phyloP scores from a whole-genome alignment of 2,113 vertebrate genomes.

The Crotalus horridus region DNA sequence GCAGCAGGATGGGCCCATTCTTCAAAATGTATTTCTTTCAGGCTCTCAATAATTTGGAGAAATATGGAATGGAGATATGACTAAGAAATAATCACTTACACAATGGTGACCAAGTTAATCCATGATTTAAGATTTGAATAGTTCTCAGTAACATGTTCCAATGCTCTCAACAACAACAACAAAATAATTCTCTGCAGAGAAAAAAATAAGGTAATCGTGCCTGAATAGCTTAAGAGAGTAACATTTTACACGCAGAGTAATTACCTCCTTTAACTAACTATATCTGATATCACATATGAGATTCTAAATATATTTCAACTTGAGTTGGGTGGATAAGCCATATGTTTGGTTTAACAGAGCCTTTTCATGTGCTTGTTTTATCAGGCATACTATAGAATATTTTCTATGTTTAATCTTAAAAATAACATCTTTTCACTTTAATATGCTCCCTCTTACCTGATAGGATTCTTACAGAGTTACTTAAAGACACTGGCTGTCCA shows the following conservation, averaged over 20 bases:
- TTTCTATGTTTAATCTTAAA: not conserved
- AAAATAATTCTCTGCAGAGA: not conserved
- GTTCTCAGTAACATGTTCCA: not conserved
- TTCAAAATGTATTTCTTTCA: not conserved
- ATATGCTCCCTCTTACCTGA: constrained; percentile 75
- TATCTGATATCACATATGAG: not conserved
- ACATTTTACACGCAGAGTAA: not conserved
- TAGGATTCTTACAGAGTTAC: constrained; percentile 76
- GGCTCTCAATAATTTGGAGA: not conserved
- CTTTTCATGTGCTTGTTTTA: not conserved
- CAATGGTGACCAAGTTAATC: too few species aligned
- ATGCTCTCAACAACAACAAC: not conserved
- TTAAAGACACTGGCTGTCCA: constrained; percentile 73
- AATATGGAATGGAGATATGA: not conserved
- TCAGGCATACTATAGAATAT: not conserved
- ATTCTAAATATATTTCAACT: not conserved
- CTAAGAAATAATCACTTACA: not conserved
- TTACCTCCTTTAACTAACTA: not conserved
- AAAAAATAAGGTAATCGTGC: not conserved
- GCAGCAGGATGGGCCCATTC: not conserved
- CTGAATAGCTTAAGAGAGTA: not conserved
- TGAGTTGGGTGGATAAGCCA: fast-evolving
- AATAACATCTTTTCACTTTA: not conserved
- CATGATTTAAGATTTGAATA: not conserved
- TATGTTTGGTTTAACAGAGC: not conserved